Evolutionary conservation across 2,888 invertebrate genomes (phyloP).

Genomic region (Labia minor): DNA sequence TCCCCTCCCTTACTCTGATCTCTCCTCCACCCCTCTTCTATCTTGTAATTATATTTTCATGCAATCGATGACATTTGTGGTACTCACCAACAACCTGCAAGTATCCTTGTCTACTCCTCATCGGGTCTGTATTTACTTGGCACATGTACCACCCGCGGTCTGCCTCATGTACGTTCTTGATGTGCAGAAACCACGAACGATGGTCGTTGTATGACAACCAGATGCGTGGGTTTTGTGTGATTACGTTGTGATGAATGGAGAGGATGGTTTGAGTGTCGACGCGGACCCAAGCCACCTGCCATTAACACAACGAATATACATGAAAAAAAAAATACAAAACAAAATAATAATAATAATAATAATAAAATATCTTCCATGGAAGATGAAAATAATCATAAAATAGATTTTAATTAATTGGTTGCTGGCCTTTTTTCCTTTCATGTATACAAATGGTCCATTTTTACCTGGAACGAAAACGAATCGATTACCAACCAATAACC

Average conservation of each 20-base stretch:
- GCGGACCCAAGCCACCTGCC: conserved; percentile 83
- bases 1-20: too few species aligned
- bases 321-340: conserved; percentile 14
- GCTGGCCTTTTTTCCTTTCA: too few species aligned
- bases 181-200: conserved; percentile 83
- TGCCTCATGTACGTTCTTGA: conserved; percentile 74
- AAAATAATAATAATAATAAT: not conserved
- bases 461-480: too few species aligned
- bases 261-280: conserved; percentile 87
- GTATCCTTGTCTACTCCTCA: conserved; percentile 80
- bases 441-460: not conserved
- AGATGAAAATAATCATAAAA: not conserved
- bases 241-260: conserved; percentile 83
- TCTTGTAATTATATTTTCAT: too few species aligned
- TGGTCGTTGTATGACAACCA: conserved; percentile 80
- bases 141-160: conserved; percentile 91
- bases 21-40: too few species aligned
- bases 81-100: conserved; percentile 80
- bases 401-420: too few species aligned
- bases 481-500: not conserved
- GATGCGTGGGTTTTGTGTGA: conserved; percentile 81
- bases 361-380: not conserved
- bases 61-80: too few species aligned
- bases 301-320: conserved; percentile 25
- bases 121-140: conserved; percentile 88